Evolutionary conservation across 2,888 invertebrate species (phyloP), one percentile per base, ranked within the genome.

Genomic region (Agriopis aurantiaria): DNA sequence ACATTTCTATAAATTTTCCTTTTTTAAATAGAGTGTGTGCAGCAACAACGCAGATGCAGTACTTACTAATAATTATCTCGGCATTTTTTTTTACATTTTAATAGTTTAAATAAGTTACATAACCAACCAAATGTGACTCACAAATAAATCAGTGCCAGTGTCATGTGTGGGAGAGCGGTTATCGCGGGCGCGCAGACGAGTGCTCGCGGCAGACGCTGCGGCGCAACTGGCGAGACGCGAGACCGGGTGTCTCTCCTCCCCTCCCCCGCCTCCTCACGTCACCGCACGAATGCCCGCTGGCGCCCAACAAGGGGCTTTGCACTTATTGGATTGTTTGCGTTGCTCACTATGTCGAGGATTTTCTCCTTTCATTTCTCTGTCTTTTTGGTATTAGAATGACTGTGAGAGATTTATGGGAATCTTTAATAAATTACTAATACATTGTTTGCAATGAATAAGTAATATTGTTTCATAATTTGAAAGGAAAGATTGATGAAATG

Each of bases 151-250:
- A 82, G 83, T 84, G 83, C 81, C 82, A 83, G 84, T 84, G 85
- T 82, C 86, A 87, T 88, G 82, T 88, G 86, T 85, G 82, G 80
- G 80, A 78, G 83, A 81, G 75, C 63, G 77, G 68, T 49, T 17
- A 67, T 74, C 85, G 81, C 84, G 83, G 61, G 80, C 84, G 83
- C 75, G 78, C 81, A 82, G 69, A 87, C 89, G 86, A 85, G 79
- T 79, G 83, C 81, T 77, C 88, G 84, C 87, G 86, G 78, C 86
- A 80, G 82, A 81, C 85, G 88, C 89, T 89, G 91, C 89, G 88
- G 87, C 93, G 91, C 91, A 89, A 93, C 93, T 93, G 89, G 74
- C 75, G 57, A 49, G 61, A 10, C 73, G 76, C 73, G 79, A 87
- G 88, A 86, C 85, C 75, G 80, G 78, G 80, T 70, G 84, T 61